These are phyloP conservation scores for Chloropsis hardwickii DNA, from an alignment of 2,113 vertebrate species.

Conservation along the genomic window DNA sequence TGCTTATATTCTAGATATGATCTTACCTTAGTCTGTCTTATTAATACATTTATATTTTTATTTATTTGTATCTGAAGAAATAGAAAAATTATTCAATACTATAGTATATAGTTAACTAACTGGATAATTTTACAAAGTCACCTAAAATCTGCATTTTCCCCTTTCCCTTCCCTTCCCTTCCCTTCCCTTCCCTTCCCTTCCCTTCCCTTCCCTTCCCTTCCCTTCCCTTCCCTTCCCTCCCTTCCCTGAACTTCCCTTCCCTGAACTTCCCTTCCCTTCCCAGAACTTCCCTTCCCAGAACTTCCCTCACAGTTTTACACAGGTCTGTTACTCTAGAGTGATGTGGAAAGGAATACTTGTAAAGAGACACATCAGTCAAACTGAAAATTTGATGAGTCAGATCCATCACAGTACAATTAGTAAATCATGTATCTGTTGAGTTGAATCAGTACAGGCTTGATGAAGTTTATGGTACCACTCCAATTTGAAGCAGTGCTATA, in stretches of 20 bases:
- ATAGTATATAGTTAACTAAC: background rate
- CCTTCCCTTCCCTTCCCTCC: background rate
- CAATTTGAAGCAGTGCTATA: background rate
- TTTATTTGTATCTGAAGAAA: background rate
- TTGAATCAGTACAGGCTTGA: background rate
- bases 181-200: background rate
- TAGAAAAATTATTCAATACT: background rate
- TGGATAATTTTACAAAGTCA: background rate
- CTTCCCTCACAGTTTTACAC: background rate
- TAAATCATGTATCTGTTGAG: background rate
- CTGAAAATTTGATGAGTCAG: background rate
- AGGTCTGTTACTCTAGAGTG: background rate
- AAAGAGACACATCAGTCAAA: background rate
- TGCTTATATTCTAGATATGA: background rate
- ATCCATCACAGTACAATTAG: slow-evolving; percentile 34
- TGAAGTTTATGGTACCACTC: background rate
- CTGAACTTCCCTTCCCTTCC: background rate
- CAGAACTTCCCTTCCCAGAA: too few relatives aligned
- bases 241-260: too few relatives aligned
- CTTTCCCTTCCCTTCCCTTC: background rate
- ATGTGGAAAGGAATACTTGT: background rate
- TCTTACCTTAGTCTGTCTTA: background rate
- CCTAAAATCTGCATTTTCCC: background rate
- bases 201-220: background rate
- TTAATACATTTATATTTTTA: background rate